Conservation (phyloP, 2,113 vertebrate species). For the Cygnus buccinator region DNA sequence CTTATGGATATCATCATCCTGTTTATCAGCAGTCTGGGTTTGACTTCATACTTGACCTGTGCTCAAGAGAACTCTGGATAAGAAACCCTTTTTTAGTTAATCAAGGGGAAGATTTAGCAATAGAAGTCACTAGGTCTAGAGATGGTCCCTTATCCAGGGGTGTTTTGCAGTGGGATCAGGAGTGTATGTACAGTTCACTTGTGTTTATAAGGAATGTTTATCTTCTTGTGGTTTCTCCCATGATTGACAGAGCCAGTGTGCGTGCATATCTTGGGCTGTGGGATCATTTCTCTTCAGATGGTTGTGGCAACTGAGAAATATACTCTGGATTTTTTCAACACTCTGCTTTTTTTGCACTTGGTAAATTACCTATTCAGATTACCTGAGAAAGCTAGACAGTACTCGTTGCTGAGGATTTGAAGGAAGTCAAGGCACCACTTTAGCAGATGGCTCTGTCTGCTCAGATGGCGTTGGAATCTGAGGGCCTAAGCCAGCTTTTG, state of each 20-base stretch:
- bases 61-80: neutral
- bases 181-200: neutral
- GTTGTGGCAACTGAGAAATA: neutral
- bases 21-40: neutral
- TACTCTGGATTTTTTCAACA: neutral
- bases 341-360: accelerated
- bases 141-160: accelerated
- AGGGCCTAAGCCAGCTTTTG: neutral
- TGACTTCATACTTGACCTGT: neutral
- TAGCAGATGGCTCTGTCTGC: neutral
- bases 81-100: neutral
- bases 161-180: neutral
- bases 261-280: neutral
- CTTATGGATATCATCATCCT: neutral
- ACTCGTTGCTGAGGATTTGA: neutral
- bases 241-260: neutral
- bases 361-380: neutral
- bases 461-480: neutral
- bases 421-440: neutral
- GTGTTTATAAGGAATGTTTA: neutral
- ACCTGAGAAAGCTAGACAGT: neutral
- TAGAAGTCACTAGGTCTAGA: neutral
- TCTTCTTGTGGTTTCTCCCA: neutral
- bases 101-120: neutral
- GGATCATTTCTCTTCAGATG: neutral